phyloP scores from a whole-genome alignment of 1,140 invertebrate genomes.

The Heterodera schachtii region DNA sequence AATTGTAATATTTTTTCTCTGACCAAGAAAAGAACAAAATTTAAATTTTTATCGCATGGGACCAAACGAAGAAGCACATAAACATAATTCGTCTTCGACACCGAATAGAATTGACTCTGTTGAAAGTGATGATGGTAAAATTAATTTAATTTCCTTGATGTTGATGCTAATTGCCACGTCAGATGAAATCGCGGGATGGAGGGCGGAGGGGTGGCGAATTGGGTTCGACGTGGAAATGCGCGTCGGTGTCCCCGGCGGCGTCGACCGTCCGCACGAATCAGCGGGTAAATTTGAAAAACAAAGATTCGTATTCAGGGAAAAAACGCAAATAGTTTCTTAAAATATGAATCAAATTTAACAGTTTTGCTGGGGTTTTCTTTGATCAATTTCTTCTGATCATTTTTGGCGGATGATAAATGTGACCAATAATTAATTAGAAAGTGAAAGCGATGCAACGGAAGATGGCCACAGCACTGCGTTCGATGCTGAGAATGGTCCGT shows the following conservation, averaged over 20 bases:
- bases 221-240: conserved; percentile 21
- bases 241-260: background rate
- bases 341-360: background rate
- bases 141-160: no score
- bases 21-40: background rate
- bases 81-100: background rate
- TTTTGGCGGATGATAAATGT: background rate
- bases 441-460: background rate
- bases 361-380: no score
- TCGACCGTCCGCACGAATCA: background rate
- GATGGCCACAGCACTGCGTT: background rate
- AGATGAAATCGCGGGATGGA: background rate
- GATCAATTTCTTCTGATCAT: no score
- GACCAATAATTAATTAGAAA: background rate
- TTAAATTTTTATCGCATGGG: background rate
- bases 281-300: background rate
- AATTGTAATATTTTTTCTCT: background rate
- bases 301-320: background rate
- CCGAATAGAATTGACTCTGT: background rate
- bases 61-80: background rate
- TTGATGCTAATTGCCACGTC: background rate
- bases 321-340: background rate
- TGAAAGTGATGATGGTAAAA: conserved; percentile 1
- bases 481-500: conserved; percentile 18
- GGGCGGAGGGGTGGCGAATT: conserved; percentile 5